Evolutionary conservation across 2,113 vertebrate genomes (phyloP).

Genomic region (Lethenteron reissneri): DNA sequence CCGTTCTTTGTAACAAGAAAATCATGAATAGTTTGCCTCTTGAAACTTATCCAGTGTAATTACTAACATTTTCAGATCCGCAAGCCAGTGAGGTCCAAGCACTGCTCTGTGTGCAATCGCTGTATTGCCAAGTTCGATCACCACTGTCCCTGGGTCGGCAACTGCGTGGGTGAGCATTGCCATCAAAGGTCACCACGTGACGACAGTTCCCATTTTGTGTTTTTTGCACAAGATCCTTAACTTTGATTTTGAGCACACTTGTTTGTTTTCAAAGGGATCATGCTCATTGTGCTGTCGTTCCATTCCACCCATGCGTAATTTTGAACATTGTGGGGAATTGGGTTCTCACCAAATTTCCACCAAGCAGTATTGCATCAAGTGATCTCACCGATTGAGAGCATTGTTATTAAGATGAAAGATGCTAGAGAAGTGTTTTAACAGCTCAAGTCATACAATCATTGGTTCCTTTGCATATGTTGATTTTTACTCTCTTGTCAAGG

Average conservation of each 20-base stretch:
- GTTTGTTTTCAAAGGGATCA: too few species aligned
- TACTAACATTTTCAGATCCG: conserved; percentile 41
- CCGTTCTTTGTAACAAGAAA: too few species aligned
- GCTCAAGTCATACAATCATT: conserved; percentile 1
- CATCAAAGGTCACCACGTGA: not conserved
- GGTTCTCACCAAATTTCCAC: too few species aligned
- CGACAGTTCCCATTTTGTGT: conserved; percentile 5
- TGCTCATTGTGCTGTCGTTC: too few species aligned
- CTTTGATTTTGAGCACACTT: too few species aligned
- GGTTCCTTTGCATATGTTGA: not conserved
- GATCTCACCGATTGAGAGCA: too few species aligned
- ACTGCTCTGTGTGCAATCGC: conserved; percentile 88
- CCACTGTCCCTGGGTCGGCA: conserved; percentile 97
- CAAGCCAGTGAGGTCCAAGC: conserved; percentile 93
- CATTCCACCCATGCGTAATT: too few species aligned
- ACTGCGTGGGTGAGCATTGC: conserved; percentile 75
- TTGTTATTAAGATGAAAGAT: too few species aligned
- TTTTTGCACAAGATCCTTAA: not conserved
- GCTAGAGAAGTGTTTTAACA: not conserved
- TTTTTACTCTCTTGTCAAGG: conserved; percentile 24
- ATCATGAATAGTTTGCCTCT: too few species aligned
- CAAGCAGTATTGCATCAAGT: too few species aligned
- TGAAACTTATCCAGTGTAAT: not conserved
- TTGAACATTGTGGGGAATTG: too few species aligned
- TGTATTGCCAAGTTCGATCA: conserved; percentile 98